Evolutionary conservation across 2,888 invertebrate species (phyloP), one percentile per base, ranked within the genome.

Genomic region (Machimus atricapillus): DNA sequence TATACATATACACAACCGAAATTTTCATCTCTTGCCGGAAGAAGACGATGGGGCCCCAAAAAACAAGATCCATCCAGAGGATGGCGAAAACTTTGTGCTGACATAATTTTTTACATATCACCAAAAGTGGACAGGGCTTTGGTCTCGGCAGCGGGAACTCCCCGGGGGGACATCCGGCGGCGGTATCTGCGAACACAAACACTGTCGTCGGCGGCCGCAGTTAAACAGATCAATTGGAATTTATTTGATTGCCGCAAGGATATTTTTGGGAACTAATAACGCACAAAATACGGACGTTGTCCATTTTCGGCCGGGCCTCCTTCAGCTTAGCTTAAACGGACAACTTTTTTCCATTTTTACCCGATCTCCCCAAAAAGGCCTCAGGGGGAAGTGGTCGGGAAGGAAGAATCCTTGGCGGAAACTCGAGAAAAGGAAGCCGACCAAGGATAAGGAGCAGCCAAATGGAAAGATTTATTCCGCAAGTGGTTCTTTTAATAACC

Each of bases 51-150:
- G 5, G n/a, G 52, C 19, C 19, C 43, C 43, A 46, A 46, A 46
- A 46, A 46, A 43, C 9, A 46, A 46, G 5, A 46, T 14, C 16
- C 16, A 52, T 23, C 9, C 23, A 81, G n/a, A 7, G 56, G 52
- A 31, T 81, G 81, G 81, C 3, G 23, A 31, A 81, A 81, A 81
- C 81, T 81, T 81, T 81, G 43, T 46, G 81, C 81, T 81, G 81
- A 81, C 81, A 81, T 81, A 56, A 81, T 81, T 81, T 81, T 81
- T 56, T 81, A 81, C 81, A 81, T 81, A 81, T 81, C 81, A 81
- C 52, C 31, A 52, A 16, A n/a, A 52, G 27, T 56, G 81, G 19
- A 23, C 46, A 52, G 27, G 19, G 40, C n/a, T 31, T 16, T n/a
- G 16, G 1, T 14, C 14, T 9, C 43, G 43, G 9, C 43, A 3